Evolutionary conservation across 2,888 invertebrate genomes (phyloP).

Genomic region (Amitus sp.): DNA sequence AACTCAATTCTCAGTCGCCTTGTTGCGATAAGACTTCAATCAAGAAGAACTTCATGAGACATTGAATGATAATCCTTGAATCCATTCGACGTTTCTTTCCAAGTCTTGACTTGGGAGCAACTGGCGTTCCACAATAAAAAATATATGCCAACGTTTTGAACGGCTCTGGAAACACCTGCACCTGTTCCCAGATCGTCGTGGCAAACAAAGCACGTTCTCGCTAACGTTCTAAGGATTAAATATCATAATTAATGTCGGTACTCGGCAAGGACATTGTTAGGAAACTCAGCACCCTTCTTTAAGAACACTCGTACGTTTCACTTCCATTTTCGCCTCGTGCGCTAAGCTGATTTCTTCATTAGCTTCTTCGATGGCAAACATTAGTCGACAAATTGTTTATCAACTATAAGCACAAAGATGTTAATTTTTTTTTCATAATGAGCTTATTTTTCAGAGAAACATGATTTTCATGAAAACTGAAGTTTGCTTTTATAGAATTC

Average conservation of each 20-base stretch:
- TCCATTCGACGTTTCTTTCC: constrained; percentile 30
- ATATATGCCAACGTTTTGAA: constrained; percentile 27
- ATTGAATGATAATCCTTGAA: constrained; percentile 25
- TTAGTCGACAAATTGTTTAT: constrained; percentile 18
- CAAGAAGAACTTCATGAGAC: constrained; percentile 12
- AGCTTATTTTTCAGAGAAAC: neutral
- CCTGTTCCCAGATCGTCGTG: constrained; percentile 45
- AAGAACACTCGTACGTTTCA: constrained; percentile 31
- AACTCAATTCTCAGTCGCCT: constrained; percentile 23
- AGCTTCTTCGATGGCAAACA: constrained; percentile 28
- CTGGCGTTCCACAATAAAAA: constrained; percentile 29
- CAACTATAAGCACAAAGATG: constrained; percentile 18
- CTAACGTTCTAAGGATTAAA: constrained; percentile 52
- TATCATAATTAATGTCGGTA: constrained; percentile 59
- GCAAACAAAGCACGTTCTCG: constrained; percentile 46
- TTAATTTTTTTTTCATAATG: neutral
- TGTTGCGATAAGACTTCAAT: constrained; percentile 20
- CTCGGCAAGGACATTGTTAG: constrained; percentile 48
- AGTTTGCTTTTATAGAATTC: neutral
- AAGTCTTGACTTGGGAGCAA: constrained; percentile 15
- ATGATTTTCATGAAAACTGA: neutral
- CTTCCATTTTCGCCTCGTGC: constrained; percentile 43
- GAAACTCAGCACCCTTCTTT: constrained; percentile 45
- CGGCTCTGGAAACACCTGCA: constrained; percentile 39
- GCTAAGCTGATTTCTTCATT: constrained; percentile 41